These are phyloP conservation scores for Sarcophaga rosellei DNA, from an alignment of 2,888 invertebrate species.

Conservation along the genomic window DNA sequence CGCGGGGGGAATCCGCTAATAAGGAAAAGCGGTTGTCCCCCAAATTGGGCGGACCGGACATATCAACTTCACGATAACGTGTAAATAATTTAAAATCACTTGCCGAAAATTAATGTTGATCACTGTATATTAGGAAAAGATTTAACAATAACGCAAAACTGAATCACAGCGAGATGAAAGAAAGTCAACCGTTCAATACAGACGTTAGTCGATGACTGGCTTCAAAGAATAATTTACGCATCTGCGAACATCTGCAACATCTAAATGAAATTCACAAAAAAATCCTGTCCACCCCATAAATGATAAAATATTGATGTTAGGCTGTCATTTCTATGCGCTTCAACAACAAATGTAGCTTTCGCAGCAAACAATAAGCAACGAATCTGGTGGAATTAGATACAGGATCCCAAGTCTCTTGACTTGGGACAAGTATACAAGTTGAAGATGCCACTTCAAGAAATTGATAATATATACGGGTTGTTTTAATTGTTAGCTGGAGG, in stretches of 20 bases:
- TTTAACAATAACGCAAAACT: too few relatives aligned
- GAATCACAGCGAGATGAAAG: too few relatives aligned
- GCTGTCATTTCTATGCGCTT: conserved; percentile 60
- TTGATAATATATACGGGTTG: conserved; percentile 47
- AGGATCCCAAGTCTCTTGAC: conserved; percentile 54
- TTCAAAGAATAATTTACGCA: too few relatives aligned
- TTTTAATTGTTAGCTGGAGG: conserved; percentile 67
- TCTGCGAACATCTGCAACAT: not conserved
- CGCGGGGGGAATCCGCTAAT: not conserved
- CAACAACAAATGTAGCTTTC: too few relatives aligned
- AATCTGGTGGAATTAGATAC: too few relatives aligned
- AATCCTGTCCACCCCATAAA: conserved; percentile 64
- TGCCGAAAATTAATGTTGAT: too few relatives aligned
- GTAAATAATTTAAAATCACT: too few relatives aligned
- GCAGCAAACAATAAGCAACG: too few relatives aligned
- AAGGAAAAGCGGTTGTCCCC: not conserved
- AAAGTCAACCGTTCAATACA: too few relatives aligned
- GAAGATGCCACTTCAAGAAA: conserved; percentile 40
- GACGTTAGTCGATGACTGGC: too few relatives aligned
- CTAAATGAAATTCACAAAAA: conserved; percentile 60
- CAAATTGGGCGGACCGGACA: not conserved
- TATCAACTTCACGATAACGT: not conserved
- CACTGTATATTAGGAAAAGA: too few relatives aligned
- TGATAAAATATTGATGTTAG: conserved; percentile 63
- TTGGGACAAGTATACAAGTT: conserved; percentile 53